phyloP scores from a whole-genome alignment of 2,888 invertebrate species.

The Brachycybe producta region DNA sequence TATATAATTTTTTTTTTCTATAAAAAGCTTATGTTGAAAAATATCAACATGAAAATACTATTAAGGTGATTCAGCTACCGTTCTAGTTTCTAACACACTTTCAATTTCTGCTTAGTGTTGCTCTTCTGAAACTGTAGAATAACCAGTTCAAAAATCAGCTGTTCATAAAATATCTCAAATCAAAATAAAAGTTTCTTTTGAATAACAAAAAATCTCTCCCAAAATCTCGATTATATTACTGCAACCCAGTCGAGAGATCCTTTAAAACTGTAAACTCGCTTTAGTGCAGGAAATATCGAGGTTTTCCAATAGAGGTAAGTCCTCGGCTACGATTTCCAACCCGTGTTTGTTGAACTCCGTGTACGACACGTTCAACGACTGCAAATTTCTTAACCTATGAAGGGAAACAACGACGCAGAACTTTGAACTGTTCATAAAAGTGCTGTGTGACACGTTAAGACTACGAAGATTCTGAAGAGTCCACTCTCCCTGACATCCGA shows the following conservation, averaged over 20 bases:
- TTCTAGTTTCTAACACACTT: no score
- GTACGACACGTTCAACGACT: constrained; percentile 47
- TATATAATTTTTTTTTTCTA: no score
- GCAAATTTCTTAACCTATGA: constrained; percentile 46
- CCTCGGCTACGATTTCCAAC: constrained; percentile 50
- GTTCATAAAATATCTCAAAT: no score
- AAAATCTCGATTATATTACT: neutral
- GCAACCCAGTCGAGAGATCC: neutral
- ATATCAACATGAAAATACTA: no score
- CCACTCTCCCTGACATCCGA: constrained; percentile 52
- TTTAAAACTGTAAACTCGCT: constrained; percentile 19
- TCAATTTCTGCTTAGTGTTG: no score
- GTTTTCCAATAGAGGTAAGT: constrained; percentile 47
- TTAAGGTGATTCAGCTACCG: no score
- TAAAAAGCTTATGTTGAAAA: no score
- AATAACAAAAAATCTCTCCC: neutral
- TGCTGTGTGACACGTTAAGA: constrained; percentile 48
- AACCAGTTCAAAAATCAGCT: no score
- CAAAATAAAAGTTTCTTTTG: no score
- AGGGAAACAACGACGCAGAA: constrained; percentile 47
- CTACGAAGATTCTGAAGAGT: constrained; percentile 46
- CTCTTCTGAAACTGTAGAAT: no score
- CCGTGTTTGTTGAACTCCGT: constrained; percentile 54
- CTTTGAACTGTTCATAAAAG: constrained; percentile 47
- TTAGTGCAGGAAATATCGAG: constrained; percentile 51